These are phyloP conservation scores for Paraplagusia blochii DNA, from an alignment of 2,113 vertebrate genomes.

Conservation along the genomic window DNA sequence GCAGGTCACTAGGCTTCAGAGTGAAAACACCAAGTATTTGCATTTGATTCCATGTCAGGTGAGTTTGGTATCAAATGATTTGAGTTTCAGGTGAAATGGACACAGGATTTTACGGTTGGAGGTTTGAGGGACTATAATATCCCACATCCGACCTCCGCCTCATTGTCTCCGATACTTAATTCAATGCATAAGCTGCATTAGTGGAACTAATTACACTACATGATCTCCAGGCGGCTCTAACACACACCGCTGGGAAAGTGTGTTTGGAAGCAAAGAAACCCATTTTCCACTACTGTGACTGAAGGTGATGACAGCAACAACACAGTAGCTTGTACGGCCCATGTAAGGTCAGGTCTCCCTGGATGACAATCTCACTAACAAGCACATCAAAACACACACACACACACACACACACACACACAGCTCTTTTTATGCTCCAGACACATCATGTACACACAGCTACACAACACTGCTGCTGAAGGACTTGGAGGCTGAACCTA, in stretches of 20 bases:
- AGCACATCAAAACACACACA: constrained; percentile 49
- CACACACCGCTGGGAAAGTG: neutral
- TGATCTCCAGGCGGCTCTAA: constrained; percentile 2
- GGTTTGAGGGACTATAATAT: no score
- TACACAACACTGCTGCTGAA: constrained; percentile 17
- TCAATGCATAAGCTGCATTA: no score
- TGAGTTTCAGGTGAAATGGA: no score
- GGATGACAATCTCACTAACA: constrained; percentile 59
- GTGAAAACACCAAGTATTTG: no score
- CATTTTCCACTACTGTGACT: constrained; percentile 36
- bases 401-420: no score
- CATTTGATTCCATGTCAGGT: no score
- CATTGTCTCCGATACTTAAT: no score
- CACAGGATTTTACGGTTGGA: no score
- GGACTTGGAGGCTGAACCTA: constrained; percentile 37
- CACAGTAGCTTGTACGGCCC: constrained; percentile 50
- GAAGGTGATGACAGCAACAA: constrained; percentile 48
- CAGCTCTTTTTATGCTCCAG: constrained; percentile 15
- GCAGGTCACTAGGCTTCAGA: no score
- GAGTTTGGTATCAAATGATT: no score
- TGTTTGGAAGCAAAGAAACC: constrained; percentile 24
- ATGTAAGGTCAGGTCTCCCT: constrained; percentile 58
- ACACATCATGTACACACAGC: constrained; percentile 10
- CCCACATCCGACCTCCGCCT: no score
- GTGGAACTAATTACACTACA: no score